Conservation (phyloP, 2,797 vertebrate species). For the Acanthopagrus latus region DNA sequence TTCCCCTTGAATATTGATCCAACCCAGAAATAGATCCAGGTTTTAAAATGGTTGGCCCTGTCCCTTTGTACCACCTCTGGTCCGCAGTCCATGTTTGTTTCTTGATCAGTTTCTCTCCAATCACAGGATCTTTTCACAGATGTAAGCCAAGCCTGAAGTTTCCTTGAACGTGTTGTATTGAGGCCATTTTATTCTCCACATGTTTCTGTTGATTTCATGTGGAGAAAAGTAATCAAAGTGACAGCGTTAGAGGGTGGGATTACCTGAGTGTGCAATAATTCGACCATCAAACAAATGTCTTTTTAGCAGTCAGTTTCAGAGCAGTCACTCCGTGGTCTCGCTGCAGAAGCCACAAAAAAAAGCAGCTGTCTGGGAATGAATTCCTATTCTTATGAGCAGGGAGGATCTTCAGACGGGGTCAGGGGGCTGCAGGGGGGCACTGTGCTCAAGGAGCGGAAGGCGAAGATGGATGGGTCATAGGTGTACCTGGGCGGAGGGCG, state of each 20-base stretch:
- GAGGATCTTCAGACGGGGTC: slow-evolving; percentile 89
- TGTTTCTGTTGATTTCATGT: slow-evolving; percentile 26
- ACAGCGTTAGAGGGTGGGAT: slow-evolving; percentile 54
- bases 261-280: slow-evolving; percentile 82
- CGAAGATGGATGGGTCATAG: slow-evolving; percentile 92
- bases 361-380: slow-evolving; percentile 48
- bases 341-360: slow-evolving; percentile 53
- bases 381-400: slow-evolving; percentile 79
- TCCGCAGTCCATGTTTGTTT: slow-evolving; percentile 29
- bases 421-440: slow-evolving; percentile 90
- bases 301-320: slow-evolving; percentile 47
- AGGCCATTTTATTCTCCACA: slow-evolving; percentile 23
- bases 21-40: slow-evolving; percentile 28
- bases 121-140: slow-evolving; percentile 39
- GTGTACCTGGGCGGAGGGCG: slow-evolving; percentile 87
- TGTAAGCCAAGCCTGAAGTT: slow-evolving; percentile 62
- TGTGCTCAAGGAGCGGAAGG: slow-evolving; percentile 92
- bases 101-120: slow-evolving; percentile 19
- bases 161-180: slow-evolving; percentile 43
- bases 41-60: slow-evolving; percentile 20
- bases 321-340: slow-evolving; percentile 57
- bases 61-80: slow-evolving; percentile 48
- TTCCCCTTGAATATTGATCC: slow-evolving; percentile 53
- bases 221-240: slow-evolving; percentile 53
- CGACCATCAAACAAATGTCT: slow-evolving; percentile 53